Conservation (phyloP, 1,140 invertebrate genomes). For the Eupeodes corollae region DNA sequence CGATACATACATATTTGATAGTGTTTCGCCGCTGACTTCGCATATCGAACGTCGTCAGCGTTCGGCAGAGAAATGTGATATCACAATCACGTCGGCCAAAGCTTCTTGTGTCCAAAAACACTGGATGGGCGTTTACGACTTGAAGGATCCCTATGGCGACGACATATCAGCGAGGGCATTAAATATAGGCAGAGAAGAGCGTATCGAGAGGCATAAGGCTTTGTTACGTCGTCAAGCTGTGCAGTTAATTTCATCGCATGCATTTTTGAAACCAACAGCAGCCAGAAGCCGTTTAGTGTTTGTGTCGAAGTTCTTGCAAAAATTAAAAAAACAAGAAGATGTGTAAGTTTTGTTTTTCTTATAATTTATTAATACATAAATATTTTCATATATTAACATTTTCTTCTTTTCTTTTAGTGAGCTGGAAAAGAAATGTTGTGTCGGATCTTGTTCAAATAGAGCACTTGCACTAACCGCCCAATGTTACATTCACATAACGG, state of each 20-base stretch:
- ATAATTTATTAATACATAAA: conserved; percentile 1
- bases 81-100: neutral
- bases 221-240: conserved; percentile 25
- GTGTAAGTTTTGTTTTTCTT: conserved; percentile 15
- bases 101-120: conserved; percentile 27
- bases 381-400: neutral
- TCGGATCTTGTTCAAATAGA: conserved; percentile 20
- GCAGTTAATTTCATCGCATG: conserved; percentile 22
- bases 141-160: conserved; percentile 6
- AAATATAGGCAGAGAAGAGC: conserved; percentile 17
- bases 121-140: conserved; percentile 15
- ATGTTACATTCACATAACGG: conserved; percentile 75
- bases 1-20: conserved; percentile 35
- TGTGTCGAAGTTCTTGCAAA: conserved; percentile 23
- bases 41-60: neutral
- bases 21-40: neutral
- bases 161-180: neutral
- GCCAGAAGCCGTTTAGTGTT: conserved; percentile 20
- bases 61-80: neutral
- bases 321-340: conserved; percentile 23
- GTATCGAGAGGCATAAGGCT: conserved; percentile 24
- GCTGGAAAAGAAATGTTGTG: conserved; percentile 20
- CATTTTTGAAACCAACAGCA: conserved; percentile 20
- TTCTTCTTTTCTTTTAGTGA: conserved; percentile 8
- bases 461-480: conserved; percentile 65